Base-by-base conservation (phyloP, 2,113 vertebrate genomes). In the Holacanthus passer region DNA sequence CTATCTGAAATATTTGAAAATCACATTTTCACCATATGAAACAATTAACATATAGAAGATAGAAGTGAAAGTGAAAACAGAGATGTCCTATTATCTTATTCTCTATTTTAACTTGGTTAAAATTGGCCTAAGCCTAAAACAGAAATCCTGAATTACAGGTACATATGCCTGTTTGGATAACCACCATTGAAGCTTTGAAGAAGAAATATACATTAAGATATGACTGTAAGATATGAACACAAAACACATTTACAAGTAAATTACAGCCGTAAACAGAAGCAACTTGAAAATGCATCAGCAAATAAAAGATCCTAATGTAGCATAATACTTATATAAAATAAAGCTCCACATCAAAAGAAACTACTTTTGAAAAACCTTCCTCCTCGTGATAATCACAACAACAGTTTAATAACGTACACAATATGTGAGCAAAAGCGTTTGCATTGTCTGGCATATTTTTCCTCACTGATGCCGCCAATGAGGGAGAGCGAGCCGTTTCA, bases 401-500 rank as follows among this genome's bases (percentile, higher is more conserved):
- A 3, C 32, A 47, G 11, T 31, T 19, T 64, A 56, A 69, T 69
- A 39, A 70, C 24, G 31, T 47, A 32, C 35, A 19, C 56, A 29
- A 58, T 50, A 58, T 20, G 53, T 31, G 12, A 70, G 24, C 22
- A 32, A 43, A 70, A 67, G n/a, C 14, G 48, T 11, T 79, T 41
- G 47, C 37, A 29, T 53, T 70, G 68, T 81, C 37, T 60, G 53
- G 13, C n/a, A 48, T 29, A 58, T 37, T 77, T n/a, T 59, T 65
- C 81, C 50, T 41, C 50, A 45, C 48, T 47, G 45, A 75, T 45
- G 66, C 32, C 2, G 2, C 65, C 63, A 68, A 6, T 41, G 77
- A 79, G 32, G 35, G 65, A 81, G 50, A 83, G 50, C 10, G 20
- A 83, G 72, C 22, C 11, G 9, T 58, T 80, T 82, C 63, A 65